phyloP scores from a whole-genome alignment of 2,797 vertebrate species.

The Aulostomus chinensis region DNA sequence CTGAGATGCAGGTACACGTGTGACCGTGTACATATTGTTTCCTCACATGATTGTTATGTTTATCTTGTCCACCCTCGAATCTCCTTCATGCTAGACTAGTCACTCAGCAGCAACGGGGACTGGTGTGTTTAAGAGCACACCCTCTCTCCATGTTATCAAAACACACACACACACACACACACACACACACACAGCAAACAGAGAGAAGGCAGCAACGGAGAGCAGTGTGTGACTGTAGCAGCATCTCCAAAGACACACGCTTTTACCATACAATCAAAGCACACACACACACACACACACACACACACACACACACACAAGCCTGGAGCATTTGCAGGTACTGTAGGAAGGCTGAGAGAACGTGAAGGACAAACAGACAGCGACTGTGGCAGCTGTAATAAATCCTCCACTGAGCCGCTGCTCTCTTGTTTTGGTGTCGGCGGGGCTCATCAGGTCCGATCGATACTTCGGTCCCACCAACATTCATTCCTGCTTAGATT shows the following conservation, averaged over 20 bases:
- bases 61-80: slow-evolving; percentile 5
- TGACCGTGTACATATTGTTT: neutral
- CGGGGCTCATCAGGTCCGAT: slow-evolving; percentile 19
- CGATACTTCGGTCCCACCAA: slow-evolving; percentile 3
- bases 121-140: slow-evolving; percentile 24
- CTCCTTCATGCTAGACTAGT: slow-evolving; percentile 44
- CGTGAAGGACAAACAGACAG: slow-evolving; percentile 38
- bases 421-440: slow-evolving; percentile 16
- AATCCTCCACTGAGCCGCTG: slow-evolving; percentile 24
- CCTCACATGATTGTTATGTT: slow-evolving; percentile 16
- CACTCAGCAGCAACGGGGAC: slow-evolving; percentile 4
- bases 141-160: slow-evolving; percentile 9
- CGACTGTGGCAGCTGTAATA: slow-evolving; percentile 28
- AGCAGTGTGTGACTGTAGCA: too few relatives aligned
- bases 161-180: slow-evolving; percentile 7
- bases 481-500: slow-evolving; percentile 23
- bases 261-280: slow-evolving; percentile 32
- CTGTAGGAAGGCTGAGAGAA: slow-evolving; percentile 11
- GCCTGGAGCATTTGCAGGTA: neutral
- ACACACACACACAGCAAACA: neutral
- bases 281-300: too few relatives aligned
- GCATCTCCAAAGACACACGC: too few relatives aligned
- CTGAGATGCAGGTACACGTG: neutral
- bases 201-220: too few relatives aligned
- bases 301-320: too few relatives aligned